phyloP scores from a whole-genome alignment of 1,140 invertebrate genomes.

The Pinna nobilis region DNA sequence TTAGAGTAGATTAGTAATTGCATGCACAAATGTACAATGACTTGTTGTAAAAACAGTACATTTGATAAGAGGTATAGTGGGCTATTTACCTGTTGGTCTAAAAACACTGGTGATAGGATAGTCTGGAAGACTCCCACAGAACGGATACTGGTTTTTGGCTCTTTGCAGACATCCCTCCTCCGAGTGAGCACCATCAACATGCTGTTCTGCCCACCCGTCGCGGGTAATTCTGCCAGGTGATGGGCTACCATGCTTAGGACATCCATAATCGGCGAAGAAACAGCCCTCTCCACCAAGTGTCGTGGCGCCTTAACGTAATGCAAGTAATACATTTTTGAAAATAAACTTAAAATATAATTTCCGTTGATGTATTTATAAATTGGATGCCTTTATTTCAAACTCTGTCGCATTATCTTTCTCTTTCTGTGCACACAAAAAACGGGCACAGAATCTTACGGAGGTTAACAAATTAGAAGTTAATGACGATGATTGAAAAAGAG shows the following conservation, averaged over 20 bases:
- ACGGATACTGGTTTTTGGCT: conserved; percentile 28
- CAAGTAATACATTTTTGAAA: background rate
- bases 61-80: background rate
- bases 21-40: background rate
- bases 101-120: conserved; percentile 40
- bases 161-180: conserved; percentile 36
- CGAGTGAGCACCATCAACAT: conserved; percentile 14
- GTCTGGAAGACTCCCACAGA: conserved; percentile 35
- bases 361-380: too few relatives aligned
- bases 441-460: too few relatives aligned
- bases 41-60: background rate
- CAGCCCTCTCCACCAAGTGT: conserved; percentile 52
- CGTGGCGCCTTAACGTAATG: conserved; percentile 51
- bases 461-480: too few relatives aligned
- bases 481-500: too few relatives aligned
- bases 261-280: conserved; percentile 49
- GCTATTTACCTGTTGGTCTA: conserved; percentile 44
- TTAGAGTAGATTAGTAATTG: too few relatives aligned
- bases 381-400: too few relatives aligned
- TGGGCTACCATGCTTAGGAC: conserved; percentile 23
- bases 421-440: too few relatives aligned
- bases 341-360: background rate
- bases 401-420: too few relatives aligned
- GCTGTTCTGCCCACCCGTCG: conserved; percentile 26
- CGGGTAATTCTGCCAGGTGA: background rate